Evolutionary conservation across 2,113 vertebrate species (phyloP).

Genomic region (Rhinolophus sinicus): DNA sequence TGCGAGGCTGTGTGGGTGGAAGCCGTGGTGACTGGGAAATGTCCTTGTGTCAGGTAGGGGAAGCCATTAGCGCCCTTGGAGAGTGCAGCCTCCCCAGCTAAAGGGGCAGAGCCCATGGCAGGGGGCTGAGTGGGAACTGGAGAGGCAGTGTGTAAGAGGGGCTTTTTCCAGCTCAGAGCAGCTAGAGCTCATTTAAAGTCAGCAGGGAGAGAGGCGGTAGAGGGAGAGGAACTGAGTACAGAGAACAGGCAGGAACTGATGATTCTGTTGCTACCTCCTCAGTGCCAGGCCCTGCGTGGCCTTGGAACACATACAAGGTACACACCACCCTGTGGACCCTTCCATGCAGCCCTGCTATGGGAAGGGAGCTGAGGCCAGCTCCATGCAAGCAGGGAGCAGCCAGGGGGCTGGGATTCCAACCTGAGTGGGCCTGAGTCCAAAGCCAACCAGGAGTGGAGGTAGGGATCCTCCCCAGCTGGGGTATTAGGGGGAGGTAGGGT

Average conservation of each 20-base stretch:
- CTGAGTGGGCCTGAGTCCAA: neutral
- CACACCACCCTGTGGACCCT: neutral
- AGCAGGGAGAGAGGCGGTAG: constrained; percentile 32
- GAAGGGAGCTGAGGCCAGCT: neutral
- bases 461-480: neutral
- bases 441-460: neutral
- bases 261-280: constrained; percentile 7
- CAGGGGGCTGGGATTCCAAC: neutral
- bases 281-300: neutral
- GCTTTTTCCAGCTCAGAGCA: neutral
- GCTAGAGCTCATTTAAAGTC: constrained; percentile 42
- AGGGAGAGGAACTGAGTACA: neutral
- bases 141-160: constrained; percentile 19
- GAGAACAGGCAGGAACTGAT: constrained; percentile 18
- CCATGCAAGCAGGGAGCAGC: neutral
- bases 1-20: neutral
- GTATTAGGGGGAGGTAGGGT: neutral
- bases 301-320: neutral
- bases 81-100: neutral
- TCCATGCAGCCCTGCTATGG: neutral
- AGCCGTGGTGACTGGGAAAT: constrained; percentile 1
- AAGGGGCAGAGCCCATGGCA: constrained; percentile 45
- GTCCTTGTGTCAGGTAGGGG: constrained; percentile 18
- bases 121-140: constrained; percentile 63
- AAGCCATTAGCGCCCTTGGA: constrained; percentile 62